Base-by-base conservation (phyloP, 2,113 vertebrate genomes). In the Leptobrachium ailaonicum region DNA sequence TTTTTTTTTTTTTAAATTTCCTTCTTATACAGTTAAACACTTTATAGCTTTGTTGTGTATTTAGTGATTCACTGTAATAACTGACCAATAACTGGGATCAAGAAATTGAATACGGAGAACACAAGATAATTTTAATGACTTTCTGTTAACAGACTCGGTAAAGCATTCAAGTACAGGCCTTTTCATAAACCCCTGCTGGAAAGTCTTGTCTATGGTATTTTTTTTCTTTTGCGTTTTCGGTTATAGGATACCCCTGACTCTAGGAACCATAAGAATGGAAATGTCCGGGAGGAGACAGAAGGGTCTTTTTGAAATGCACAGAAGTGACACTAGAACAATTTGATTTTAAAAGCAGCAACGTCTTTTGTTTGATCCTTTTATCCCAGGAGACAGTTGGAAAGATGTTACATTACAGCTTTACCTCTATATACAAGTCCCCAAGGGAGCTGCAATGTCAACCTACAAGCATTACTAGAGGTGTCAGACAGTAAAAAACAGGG, bases 91-190 rank as follows among this genome's bases (percentile, higher is more conserved):
- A 45, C 42, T 2, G 3, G 41, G 42, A 68, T 41, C 69, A 82
- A 84, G 89, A 88, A 89, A 89, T 40, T 84, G 76, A 87, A 90
- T 88, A 83, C 86, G 80, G 32, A 3, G 79, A 83, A 75, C 82
- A 84, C 14, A 85, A 82, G 84, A 86, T 76, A 87, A 83, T 86
- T 89, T 87, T 87, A 90, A 90, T 90, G 87, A 89, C 84, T 88
- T 89, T 44, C 85, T 89, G 89, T 87, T 90, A 90, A 90, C 88
- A 90, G 88, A 88, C 84, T 89, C 88, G 78, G 76, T 82, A 84
- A 86, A 85, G 83, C 82, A 85, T 70, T 74, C 81, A 86, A 76
- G 86, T 86, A 85, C 68, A n/a, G 86, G 70, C 77, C 78, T 87
- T 89, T 90, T 88, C 66, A 83, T 87, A 43, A 72, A 72, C 6